Conservation (phyloP, 2,797 vertebrate genomes). For the Thripadectes ignobilis region DNA sequence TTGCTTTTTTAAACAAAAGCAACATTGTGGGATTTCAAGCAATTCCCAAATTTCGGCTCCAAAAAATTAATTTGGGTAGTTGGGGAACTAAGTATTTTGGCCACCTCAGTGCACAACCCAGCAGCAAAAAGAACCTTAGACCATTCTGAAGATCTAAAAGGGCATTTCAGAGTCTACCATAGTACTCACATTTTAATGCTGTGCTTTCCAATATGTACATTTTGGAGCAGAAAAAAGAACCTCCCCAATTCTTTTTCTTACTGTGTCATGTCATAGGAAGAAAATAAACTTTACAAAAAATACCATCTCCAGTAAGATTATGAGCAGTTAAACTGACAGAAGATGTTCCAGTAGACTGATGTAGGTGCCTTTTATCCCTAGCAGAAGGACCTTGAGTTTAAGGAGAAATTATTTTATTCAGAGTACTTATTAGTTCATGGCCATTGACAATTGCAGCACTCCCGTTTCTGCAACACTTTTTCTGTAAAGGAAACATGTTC, state of each 20-base stretch:
- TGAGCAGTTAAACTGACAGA: background rate
- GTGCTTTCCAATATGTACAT: background rate
- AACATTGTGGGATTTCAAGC: background rate
- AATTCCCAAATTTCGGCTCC: background rate
- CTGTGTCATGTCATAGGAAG: background rate
- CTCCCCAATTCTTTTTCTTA: background rate
- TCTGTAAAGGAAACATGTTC: background rate
- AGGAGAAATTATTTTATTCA: background rate
- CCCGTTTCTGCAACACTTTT: background rate
- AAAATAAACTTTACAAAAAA: background rate
- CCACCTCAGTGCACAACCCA: background rate
- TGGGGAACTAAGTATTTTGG: background rate
- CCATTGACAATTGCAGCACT: background rate
- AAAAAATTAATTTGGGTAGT: background rate
- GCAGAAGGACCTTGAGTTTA: background rate
- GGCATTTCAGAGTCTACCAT: background rate
- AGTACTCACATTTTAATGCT: background rate
- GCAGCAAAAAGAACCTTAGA: background rate
- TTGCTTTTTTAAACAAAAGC: background rate
- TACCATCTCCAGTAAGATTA: background rate
- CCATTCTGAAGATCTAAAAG: background rate
- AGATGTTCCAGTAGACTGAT: background rate
- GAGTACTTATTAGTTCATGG: background rate
- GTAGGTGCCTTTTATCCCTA: background rate
- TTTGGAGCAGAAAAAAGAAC: background rate